Conservation (phyloP, 2,888 invertebrate genomes). For the Suillia variegata region DNA sequence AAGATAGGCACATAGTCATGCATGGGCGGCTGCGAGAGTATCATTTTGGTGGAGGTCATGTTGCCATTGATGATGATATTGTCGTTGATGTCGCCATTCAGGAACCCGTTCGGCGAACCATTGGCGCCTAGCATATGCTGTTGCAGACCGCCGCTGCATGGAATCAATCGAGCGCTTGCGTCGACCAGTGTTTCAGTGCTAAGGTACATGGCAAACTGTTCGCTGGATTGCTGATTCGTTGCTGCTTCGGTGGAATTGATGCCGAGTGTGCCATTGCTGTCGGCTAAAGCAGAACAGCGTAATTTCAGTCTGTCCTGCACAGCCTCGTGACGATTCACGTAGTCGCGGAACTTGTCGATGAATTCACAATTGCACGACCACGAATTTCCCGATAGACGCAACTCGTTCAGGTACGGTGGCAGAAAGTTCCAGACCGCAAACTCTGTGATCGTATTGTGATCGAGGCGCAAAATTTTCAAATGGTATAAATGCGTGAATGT, state of each 20-base stretch:
- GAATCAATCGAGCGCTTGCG: constrained; percentile 40
- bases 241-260: constrained; percentile 31
- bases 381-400: constrained; percentile 79
- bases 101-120: constrained; percentile 30
- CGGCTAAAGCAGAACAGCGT: constrained; percentile 68
- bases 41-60: constrained; percentile 70
- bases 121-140: constrained; percentile 33
- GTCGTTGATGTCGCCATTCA: constrained; percentile 27
- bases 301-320: constrained; percentile 78
- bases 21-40: constrained; percentile 63
- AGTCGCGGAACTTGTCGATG: constrained; percentile 77
- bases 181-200: constrained; percentile 35
- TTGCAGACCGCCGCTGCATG: constrained; percentile 46
- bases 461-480: constrained; percentile 82
- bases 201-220: constrained; percentile 46
- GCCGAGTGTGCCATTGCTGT: constrained; percentile 40
- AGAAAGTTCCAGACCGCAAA: constrained; percentile 80
- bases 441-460: constrained; percentile 79
- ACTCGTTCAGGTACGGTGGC: constrained; percentile 69
- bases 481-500: constrained; percentile 83
- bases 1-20: constrained; percentile 83
- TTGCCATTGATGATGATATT: constrained; percentile 63
- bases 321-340: constrained; percentile 76
- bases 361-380: constrained; percentile 90
- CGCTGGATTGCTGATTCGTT: constrained; percentile 23